These are phyloP conservation scores for Lithophane ornitopus DNA, from an alignment of 2,888 invertebrate species.

Conservation along the genomic window DNA sequence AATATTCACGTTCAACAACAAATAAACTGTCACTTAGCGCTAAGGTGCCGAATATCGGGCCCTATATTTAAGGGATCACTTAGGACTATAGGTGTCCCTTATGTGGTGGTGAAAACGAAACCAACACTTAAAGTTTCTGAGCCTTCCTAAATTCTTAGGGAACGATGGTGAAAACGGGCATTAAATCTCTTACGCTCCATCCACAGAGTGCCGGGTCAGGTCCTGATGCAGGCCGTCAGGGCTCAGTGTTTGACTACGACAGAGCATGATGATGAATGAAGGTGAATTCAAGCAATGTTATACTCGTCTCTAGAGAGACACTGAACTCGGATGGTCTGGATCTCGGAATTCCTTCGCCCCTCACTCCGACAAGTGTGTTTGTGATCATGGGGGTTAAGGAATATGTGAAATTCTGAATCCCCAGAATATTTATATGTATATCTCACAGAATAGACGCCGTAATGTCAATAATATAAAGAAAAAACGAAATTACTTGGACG, in stretches of 20 bases:
- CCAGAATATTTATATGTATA: neutral
- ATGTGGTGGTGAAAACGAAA: too few species aligned
- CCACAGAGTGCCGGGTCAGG: neutral
- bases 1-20: too few species aligned
- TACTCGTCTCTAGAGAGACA: neutral
- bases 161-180: too few species aligned
- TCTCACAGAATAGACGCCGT: neutral
- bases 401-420: neutral
- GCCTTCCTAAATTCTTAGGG: too few species aligned
- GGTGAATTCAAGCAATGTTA: neutral
- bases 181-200: too few species aligned
- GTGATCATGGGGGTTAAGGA: neutral
- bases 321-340: neutral
- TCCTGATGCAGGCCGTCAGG: neutral
- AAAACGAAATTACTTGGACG: slow-evolving; percentile 92
- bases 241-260: neutral
- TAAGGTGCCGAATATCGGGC: too few species aligned
- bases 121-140: too few species aligned
- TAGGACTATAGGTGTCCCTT: too few species aligned
- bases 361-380: neutral
- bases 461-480: slow-evolving; percentile 8
- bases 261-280: neutral
- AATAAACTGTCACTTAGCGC: too few species aligned
- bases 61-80: too few species aligned
- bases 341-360: neutral